A percentile compares a stretch with the other conserved stretches of the same genome.
Evolutionary conservation across 2,888 invertebrate genomes (phyloP).

Genomic region (Spodoptera littoralis): DNA sequence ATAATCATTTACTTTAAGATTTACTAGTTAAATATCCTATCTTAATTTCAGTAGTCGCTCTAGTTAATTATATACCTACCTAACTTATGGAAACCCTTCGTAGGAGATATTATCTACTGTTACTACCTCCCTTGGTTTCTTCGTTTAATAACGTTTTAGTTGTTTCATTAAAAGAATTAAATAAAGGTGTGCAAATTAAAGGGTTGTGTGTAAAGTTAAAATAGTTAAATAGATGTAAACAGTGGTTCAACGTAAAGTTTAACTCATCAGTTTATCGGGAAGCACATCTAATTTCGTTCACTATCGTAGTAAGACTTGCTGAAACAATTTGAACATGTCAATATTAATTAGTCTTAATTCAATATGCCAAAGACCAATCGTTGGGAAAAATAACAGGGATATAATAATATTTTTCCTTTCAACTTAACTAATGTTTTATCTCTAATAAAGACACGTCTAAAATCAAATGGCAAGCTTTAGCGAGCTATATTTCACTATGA

Average conservation of each 20-base stretch:
- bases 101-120: conserved; percentile 70
- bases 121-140: conserved; percentile 68
- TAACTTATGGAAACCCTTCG: conserved; percentile 68
- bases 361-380: conserved; percentile 87
- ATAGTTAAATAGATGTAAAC: conserved; percentile 86
- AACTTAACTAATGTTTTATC: conserved; percentile 67
- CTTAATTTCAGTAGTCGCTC: conserved; percentile 85
- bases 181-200: conserved; percentile 88
- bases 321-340: conserved; percentile 74
- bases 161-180: conserved; percentile 76
- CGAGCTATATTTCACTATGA: conserved; percentile 72
- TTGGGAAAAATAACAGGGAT: conserved; percentile 87
- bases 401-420: conserved; percentile 80
- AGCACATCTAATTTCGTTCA: conserved; percentile 68
- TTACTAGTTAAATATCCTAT: conserved; percentile 82
- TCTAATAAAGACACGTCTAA: conserved; percentile 57
- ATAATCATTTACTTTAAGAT: conserved; percentile 86
- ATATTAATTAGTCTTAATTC: conserved; percentile 75
- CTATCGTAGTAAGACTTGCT: conserved; percentile 63
- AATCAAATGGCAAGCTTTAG: conserved; percentile 74
- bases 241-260: conserved; percentile 76
- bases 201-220: conserved; percentile 89
- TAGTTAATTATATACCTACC: conserved; percentile 74
- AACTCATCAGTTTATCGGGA: conserved; percentile 65
- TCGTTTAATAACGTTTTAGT: conserved; percentile 67